These are phyloP conservation scores for Alsophila aescularia DNA, from an alignment of 2,888 invertebrate genomes.

Conservation along the genomic window DNA sequence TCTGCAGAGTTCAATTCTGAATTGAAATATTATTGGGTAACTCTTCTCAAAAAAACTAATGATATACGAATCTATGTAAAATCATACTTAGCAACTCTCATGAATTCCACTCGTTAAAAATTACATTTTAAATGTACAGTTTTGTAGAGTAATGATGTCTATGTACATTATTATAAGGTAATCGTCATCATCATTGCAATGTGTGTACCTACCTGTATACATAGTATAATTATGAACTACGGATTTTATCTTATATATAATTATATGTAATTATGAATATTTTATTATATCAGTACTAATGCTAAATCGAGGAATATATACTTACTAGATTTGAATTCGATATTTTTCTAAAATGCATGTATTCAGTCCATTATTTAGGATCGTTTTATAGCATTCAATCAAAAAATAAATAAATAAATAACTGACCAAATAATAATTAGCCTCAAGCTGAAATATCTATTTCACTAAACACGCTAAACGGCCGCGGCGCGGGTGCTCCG, in stretches of 20 bases:
- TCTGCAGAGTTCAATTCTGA: no score
- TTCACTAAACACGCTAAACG: no score
- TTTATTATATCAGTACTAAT: constrained; percentile 1
- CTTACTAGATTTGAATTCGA: no score
- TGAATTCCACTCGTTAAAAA: constrained; percentile 44
- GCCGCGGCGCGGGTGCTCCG: no score
- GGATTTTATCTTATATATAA: constrained; percentile 3
- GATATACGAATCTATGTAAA: background rate
- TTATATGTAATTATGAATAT: background rate
- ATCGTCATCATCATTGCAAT: constrained; percentile 31
- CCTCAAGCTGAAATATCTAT: no score
- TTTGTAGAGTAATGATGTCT: constrained; percentile 36
- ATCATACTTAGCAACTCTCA: background rate
- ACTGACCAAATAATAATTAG: no score
- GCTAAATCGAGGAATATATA: no score
- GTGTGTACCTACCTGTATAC: constrained; percentile 23
- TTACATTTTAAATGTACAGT: constrained; percentile 51
- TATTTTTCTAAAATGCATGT: no score
- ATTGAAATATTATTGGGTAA: background rate
- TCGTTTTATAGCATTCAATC: no score
- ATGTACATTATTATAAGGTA: constrained; percentile 23
- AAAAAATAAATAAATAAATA: no score
- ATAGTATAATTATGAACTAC: constrained; percentile 13
- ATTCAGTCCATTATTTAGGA: no score
- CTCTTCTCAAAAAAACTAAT: background rate